Conservation (phyloP, 2,888 invertebrate genomes). For the Mythimna albipuncta region DNA sequence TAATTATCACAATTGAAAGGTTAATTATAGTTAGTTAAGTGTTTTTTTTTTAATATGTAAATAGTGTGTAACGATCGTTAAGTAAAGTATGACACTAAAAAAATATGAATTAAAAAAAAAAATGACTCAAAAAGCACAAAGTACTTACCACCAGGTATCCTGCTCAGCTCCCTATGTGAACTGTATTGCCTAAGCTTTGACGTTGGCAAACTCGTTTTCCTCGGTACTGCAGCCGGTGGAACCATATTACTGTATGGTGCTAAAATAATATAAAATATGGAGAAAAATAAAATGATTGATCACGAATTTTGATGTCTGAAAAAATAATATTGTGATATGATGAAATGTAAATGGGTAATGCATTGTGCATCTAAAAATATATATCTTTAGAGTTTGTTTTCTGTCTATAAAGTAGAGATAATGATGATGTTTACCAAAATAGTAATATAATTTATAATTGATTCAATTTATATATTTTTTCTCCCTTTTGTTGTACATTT, state of each 20-base stretch:
- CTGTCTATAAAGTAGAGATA: too few species aligned
- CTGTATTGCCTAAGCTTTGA: constrained; percentile 89
- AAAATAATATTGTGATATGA: background rate
- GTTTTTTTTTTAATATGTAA: too few species aligned
- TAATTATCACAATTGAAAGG: too few species aligned
- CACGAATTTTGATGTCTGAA: constrained; percentile 12
- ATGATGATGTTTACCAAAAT: too few species aligned
- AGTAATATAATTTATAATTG: too few species aligned
- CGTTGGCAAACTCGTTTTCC: constrained; percentile 83
- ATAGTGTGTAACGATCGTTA: too few species aligned
- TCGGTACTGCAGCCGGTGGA: constrained; percentile 76
- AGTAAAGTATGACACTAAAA: background rate
- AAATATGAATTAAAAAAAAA: constrained; percentile 1
- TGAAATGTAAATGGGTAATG: constrained; percentile 14
- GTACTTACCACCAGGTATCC: constrained; percentile 83
- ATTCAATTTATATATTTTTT: too few species aligned
- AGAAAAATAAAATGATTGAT: constrained; percentile 44
- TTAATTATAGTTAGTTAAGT: too few species aligned
- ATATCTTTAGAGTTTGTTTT: too few species aligned
- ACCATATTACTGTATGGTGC: constrained; percentile 78
- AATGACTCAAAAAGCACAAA: constrained; percentile 20
- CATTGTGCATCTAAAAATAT: constrained; percentile 12
- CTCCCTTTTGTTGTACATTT: too few species aligned
- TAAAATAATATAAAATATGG: constrained; percentile 70
- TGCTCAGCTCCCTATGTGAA: constrained; percentile 87